These are phyloP conservation scores for Nephrotoma flavescens DNA, from an alignment of 2,888 invertebrate genomes.

Conservation along the genomic window DNA sequence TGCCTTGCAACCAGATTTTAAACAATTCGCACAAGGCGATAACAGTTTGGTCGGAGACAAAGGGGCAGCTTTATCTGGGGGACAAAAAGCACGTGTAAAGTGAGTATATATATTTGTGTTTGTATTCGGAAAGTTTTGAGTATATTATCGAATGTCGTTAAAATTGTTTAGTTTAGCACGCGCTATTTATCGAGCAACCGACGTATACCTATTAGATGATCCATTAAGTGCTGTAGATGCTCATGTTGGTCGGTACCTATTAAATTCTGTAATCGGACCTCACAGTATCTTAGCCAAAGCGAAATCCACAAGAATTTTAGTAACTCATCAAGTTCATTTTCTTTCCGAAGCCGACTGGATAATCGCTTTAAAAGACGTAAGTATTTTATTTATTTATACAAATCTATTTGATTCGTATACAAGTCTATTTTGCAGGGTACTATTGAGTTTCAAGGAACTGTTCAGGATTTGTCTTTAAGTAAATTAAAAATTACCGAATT, in stretches of 20 bases:
- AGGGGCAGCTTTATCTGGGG: conserved; percentile 46
- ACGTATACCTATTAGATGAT: conserved; percentile 60
- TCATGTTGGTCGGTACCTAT: conserved; percentile 52
- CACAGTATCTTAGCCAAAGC: conserved; percentile 33
- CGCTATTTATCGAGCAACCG: conserved; percentile 36
- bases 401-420: conserved; percentile 22
- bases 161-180: conserved; percentile 13
- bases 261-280: conserved; percentile 44
- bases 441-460: conserved; percentile 34
- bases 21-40: conserved; percentile 21
- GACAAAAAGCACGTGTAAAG: conserved; percentile 49
- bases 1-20: conserved; percentile 36
- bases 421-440: conserved; percentile 20
- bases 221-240: conserved; percentile 27
- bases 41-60: conserved; percentile 42
- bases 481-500: conserved; percentile 38
- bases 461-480: conserved; percentile 29
- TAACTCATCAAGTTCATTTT: conserved; percentile 66
- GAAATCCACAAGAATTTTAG: conserved; percentile 47
- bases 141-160: too few relatives aligned
- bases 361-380: conserved; percentile 41
- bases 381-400: neutral
- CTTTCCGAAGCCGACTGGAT: conserved; percentile 41
- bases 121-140: neutral
- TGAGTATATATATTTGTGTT: conserved; percentile 2